Base-by-base conservation (phyloP, 2,113 vertebrate species). In the Acrocephalus kingi region DNA sequence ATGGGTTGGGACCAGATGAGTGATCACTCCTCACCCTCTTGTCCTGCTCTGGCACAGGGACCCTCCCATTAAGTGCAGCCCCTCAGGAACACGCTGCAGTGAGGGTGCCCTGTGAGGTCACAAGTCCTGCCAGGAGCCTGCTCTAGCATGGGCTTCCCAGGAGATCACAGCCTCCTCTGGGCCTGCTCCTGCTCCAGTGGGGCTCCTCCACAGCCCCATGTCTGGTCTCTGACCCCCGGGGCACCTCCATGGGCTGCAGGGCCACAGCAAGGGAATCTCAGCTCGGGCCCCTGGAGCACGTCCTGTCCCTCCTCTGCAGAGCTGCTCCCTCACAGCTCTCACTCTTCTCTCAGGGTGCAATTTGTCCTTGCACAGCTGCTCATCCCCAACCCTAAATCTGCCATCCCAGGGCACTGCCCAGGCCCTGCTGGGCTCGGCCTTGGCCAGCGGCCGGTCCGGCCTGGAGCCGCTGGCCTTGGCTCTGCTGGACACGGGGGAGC, bases 401-500 rank as follows among this genome's bases (percentile, higher is more conserved):
- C 67, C 39, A 15, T 2, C 23, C 80, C 24, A 43, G 20, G 87
- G 49, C 0, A 3, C 49, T 49, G n/a, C 49, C 35, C 10, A 10
- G 10, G 5, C 21, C 25, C 35, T 33, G 37, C 61, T 58, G 37
- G 25, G 49, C 56, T 49, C 3, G 0, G 46, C 62, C n/a, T 4
- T 31, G 48, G 11, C 41, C 69, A 3, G 4, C 1, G 63, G 1
- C 13, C 16, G 9, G 0, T 27, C 73, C 0, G 0, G 12, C 45
- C 41, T 35, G 51, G 37, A 37, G 33, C 66, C 0, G 0, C 51
- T 25, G 59, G 45, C 16, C 22, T 13, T 4, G 59, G 46, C 41
- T 33, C n/a, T 37, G 19, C 58, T 11, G 35, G 55, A 8, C 62
- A 13, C 0, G 3, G 48, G 48, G 23, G 11, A 49, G 25, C 52